Evolutionary conservation across 2,113 vertebrate genomes (phyloP).

Genomic region (Alosa alosa): DNA sequence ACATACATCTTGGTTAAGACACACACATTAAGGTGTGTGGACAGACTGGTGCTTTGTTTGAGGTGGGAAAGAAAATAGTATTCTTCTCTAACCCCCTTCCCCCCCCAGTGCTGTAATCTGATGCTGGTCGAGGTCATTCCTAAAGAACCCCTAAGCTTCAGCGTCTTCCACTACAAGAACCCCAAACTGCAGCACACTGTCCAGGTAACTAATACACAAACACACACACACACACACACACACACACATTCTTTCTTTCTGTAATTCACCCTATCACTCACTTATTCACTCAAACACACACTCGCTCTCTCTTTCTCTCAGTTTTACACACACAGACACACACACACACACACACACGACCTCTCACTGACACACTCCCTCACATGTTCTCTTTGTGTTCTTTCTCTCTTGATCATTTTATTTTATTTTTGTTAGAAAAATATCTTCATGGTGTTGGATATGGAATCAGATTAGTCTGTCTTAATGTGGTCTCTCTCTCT

Average conservation of each 20-base stretch:
- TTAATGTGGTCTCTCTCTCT: background rate
- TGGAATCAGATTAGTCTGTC: background rate
- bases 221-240: background rate
- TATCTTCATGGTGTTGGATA: background rate
- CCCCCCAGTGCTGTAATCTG: conserved; percentile 89
- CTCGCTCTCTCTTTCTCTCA: background rate
- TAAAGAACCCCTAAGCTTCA: conserved; percentile 96
- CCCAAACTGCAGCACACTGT: conserved; percentile 98
- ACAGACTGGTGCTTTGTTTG: too few species aligned
- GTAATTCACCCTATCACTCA: too few species aligned
- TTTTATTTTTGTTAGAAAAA: background rate
- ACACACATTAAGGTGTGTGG: too few species aligned
- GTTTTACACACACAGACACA: background rate
- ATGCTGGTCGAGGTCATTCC: conserved; percentile 98
- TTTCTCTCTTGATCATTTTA: background rate
- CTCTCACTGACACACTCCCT: background rate
- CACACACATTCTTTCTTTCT: background rate
- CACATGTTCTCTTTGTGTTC: background rate
- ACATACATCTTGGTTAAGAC: too few species aligned
- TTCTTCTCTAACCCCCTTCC: background rate
- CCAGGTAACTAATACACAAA: conserved; percentile 81
- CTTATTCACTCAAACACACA: background rate
- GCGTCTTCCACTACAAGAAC: conserved; percentile 98
- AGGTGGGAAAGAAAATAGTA: too few species aligned
- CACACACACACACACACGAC: background rate